Evolutionary conservation across 2,113 vertebrate species (phyloP), one percentile per base, ranked within the genome.

Genomic region (Carettochelys insculpta): DNA sequence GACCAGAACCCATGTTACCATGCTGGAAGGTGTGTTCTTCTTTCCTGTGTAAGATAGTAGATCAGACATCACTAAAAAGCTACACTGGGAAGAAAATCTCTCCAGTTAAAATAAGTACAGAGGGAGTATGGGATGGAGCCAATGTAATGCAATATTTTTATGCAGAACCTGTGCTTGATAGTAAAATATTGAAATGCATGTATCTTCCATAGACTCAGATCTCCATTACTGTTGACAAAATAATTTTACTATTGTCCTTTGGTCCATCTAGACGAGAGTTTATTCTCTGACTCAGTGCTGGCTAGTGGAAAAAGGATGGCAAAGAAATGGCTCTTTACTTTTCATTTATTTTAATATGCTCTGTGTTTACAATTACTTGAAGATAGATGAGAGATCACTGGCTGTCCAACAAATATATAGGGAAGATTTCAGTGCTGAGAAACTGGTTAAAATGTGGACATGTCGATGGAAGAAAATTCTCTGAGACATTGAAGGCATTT

Each of bases 291-390:
- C 56, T 53, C 31, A 89, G 3, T 9, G 24, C 41, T 76, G 2
- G 79, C 95, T 87, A 54, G 29, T 89, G 54, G 79, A 45, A 79
- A 51, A 53, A 4, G 14, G 52, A 52, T 6, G 3, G 27, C 11
- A 17, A 80, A 43, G 51, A 82, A 1, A n/a, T 17, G 2, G 2
- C 81, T 45, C 8, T 75, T 51, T 31, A 86, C 34, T 31, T 86
- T 91, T 83, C 12, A 81, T 2, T 82, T 14, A 12, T 65, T 47
- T 56, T 25, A 45, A 19, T 54, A 10, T 88, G 71, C 53, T 34
- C 34, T 58, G 3, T 77, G 84, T 92, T 95, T 95, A 80, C 52
- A 90, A 29, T 45, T 47, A 3, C 78, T 83, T 89, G 34, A 90
- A 81, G 45, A 51, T 25, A 65, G 83, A 38, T 58, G 27, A 16